Evolutionary conservation across 92 coral and sea anemone genomes (phyloP), one percentile per base, ranked within the genome.

Genomic region (Porites evermanni): DNA sequence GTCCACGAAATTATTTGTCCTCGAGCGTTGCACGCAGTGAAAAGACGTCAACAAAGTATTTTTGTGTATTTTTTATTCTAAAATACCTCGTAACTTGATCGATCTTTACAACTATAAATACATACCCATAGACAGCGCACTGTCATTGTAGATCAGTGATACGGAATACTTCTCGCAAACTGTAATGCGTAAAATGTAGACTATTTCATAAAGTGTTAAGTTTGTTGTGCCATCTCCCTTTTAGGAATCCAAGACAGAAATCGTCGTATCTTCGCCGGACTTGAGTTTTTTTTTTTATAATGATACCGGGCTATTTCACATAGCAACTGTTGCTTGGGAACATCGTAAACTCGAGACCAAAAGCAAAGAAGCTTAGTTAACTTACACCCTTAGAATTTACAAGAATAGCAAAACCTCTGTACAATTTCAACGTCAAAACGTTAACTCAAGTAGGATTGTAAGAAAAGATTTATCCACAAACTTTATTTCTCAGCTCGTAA

Each of bases 21-120:
- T 7, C 11, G 11, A 10, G 21, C 20, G 24, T 19, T 7, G 14
- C 7, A 53, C 7, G 21, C 12, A 73, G 44, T 7, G 59, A 54
- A 51, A 79, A 21, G 8, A 70, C 16, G 20, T 44, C 47, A 56
- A 23, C 10, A 14, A 75, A 13, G 8, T 18, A 21, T 7, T 54
- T 4, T 75, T 75, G 11, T 7, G 78, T 56, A 53, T 69, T 26
- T 77, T 83, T 83, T 64, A 83, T 83, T 83, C 80, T 83, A 83
- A 83, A 83, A 83, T 83, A 73, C 80, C 87, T 12, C 29, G 54
- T 52, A 75, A 74, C 50, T 5, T 8, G 64, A 67, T 65, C 72
- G 87, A 73, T 73, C 73, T 74, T 73, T 74, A 83, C 87, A 83
- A 72, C 64, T 61, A 63, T 83, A 83, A 83, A 83, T 83, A 83